Evolutionary conservation across 2,888 invertebrate species (phyloP).

Genomic region (Dryococelus australis): DNA sequence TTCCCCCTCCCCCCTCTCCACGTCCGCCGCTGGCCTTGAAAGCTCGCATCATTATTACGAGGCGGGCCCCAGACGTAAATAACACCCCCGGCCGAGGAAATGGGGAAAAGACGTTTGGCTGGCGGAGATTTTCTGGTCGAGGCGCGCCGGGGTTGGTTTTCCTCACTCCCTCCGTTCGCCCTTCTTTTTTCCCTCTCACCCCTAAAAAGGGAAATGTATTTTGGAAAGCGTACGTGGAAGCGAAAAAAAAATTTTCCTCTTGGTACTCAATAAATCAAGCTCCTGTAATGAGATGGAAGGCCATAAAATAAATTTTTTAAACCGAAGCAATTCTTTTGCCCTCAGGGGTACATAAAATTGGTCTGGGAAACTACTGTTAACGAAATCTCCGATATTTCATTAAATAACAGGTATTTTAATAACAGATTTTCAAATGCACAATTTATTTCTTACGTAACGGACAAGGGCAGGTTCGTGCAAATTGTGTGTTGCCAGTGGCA

Average conservation of each 20-base stretch:
- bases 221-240: slow-evolving; percentile 3
- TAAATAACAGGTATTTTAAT: too few relatives aligned
- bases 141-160: not conserved
- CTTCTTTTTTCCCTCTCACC: not conserved
- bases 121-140: slow-evolving; percentile 4
- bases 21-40: not conserved
- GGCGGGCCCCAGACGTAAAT: not conserved
- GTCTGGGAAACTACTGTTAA: too few relatives aligned
- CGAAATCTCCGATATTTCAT: too few relatives aligned
- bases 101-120: not conserved
- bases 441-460: too few relatives aligned
- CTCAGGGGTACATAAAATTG: not conserved
- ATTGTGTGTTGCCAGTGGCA: too few relatives aligned
- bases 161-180: not conserved
- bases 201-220: not conserved
- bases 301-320: slow-evolving; percentile 16
- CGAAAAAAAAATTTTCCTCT: not conserved
- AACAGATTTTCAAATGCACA: too few relatives aligned
- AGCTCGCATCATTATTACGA: slow-evolving; percentile 24
- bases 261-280: not conserved
- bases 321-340: not conserved
- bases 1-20: not conserved
- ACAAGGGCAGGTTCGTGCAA: too few relatives aligned
- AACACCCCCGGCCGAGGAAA: slow-evolving; percentile 3
- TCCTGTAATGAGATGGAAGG: not conserved